Percentiles rank a stretch among this genome's conserved stretches.
These are phyloP conservation scores for Oeneis ivallda DNA, from an alignment of 2,888 invertebrate genomes.

Conservation along the genomic window DNA sequence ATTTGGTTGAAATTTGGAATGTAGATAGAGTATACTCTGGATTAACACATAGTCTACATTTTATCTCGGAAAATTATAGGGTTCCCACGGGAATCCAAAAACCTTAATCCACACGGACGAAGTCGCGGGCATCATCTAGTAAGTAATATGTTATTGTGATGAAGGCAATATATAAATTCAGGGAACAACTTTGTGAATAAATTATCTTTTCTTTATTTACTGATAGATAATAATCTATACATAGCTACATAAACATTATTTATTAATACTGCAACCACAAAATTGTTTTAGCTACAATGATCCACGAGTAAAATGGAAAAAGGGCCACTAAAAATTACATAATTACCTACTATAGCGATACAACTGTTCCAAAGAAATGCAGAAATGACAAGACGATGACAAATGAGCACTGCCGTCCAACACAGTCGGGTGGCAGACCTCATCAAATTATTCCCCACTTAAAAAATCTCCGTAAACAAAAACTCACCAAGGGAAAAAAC, in stretches of 20 bases:
- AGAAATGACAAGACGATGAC: conserved; percentile 83
- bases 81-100: too few relatives aligned
- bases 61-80: too few relatives aligned
- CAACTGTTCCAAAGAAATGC: conserved; percentile 78
- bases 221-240: neutral
- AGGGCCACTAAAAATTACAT: conserved; percentile 74
- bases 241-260: neutral
- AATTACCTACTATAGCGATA: conserved; percentile 75
- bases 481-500: conserved; percentile 71
- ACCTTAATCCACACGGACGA: too few relatives aligned
- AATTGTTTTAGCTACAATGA: conserved; percentile 7
- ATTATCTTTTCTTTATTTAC: neutral
- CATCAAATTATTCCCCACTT: conserved; percentile 82
- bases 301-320: conserved; percentile 52
- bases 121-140: too few relatives aligned
- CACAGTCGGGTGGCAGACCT: conserved; percentile 81
- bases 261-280: neutral
- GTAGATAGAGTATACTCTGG: too few relatives aligned
- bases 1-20: too few relatives aligned
- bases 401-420: conserved; percentile 78
- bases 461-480: conserved; percentile 81
- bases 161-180: neutral
- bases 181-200: neutral
- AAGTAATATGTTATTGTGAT: too few relatives aligned
- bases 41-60: too few relatives aligned